These are phyloP conservation scores for Acleris emargana DNA, from an alignment of 2,888 invertebrate genomes.

Conservation along the genomic window DNA sequence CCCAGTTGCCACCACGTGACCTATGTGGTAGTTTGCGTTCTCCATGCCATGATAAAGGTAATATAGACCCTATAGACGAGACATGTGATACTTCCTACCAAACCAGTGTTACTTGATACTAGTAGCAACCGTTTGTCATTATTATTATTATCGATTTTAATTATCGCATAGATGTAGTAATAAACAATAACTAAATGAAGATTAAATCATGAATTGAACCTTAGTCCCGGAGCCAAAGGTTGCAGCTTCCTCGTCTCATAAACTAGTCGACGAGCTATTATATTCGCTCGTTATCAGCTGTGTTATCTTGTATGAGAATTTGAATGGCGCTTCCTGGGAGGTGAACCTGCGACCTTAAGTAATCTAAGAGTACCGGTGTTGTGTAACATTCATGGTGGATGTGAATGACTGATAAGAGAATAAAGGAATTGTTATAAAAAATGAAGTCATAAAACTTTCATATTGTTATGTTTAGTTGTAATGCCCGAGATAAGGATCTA, in stretches of 20 bases:
- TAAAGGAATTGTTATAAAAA: background rate
- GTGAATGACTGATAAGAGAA: slow-evolving; percentile 30
- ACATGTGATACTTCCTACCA: no score
- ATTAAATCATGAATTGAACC: background rate
- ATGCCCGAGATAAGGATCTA: background rate
- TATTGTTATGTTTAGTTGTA: background rate
- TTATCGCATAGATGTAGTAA: no score
- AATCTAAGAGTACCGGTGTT: slow-evolving; percentile 27
- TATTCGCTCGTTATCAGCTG: slow-evolving; percentile 21
- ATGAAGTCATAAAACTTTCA: no score
- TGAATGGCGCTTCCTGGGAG: slow-evolving; percentile 29
- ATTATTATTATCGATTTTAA: no score
- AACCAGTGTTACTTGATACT: no score
- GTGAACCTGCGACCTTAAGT: slow-evolving; percentile 31
- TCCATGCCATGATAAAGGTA: no score
- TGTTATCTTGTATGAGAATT: slow-evolving; percentile 25
- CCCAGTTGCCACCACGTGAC: no score
- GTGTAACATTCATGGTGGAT: slow-evolving; percentile 16
- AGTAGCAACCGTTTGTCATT: no score
- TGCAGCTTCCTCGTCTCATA: background rate
- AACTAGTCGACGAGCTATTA: slow-evolving; percentile 10
- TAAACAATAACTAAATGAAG: no score
- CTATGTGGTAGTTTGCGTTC: no score
- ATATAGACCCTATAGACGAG: no score
- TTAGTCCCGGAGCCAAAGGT: background rate